Percentiles rank a stretch among this genome's conserved stretches.
These are phyloP conservation scores for Talpa occidentalis DNA, from an alignment of 2,113 vertebrate genomes.

Conservation along the genomic window DNA sequence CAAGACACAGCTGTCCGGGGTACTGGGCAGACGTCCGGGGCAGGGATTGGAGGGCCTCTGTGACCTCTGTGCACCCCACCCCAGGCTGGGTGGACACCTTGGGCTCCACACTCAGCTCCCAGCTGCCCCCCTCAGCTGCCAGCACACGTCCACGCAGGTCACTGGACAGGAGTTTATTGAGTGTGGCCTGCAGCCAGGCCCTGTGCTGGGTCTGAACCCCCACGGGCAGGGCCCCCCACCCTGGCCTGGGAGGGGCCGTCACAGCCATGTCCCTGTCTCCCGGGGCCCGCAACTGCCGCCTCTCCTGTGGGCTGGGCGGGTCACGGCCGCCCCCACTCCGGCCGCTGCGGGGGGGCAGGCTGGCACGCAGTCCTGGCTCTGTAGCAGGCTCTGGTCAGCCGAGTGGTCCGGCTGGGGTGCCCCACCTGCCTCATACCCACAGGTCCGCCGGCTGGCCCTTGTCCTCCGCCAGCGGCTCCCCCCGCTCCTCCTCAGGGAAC, in stretches of 20 bases:
- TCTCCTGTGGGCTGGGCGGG: accelerated
- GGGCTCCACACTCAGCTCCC: too few species aligned
- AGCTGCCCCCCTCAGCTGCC: background rate
- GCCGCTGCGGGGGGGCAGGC: background rate
- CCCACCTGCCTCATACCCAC: conserved; percentile 29
- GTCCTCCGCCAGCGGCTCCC: conserved; percentile 68
- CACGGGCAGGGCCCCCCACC: background rate
- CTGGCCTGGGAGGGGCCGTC: background rate
- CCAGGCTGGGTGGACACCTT: too few species aligned
- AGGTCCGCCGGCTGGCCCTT: conserved; percentile 16
- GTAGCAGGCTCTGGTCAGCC: background rate
- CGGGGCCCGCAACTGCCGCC: accelerated
- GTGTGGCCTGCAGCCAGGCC: conserved; percentile 75
- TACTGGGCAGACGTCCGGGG: background rate
- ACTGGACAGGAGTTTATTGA: conserved; percentile 85
- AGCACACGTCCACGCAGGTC: background rate
- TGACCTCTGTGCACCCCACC: too few species aligned
- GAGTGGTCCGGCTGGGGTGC: too few species aligned
- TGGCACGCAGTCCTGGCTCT: background rate
- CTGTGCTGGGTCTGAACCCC: too few species aligned
- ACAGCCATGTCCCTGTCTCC: background rate
- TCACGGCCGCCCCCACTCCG: background rate
- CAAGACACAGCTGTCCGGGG: background rate
- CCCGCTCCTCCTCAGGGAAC: conserved; percentile 87
- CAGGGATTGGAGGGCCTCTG: too few species aligned